phyloP scores from a whole-genome alignment of 2,888 invertebrate genomes.

The Xanthostigma xanthostigma region DNA sequence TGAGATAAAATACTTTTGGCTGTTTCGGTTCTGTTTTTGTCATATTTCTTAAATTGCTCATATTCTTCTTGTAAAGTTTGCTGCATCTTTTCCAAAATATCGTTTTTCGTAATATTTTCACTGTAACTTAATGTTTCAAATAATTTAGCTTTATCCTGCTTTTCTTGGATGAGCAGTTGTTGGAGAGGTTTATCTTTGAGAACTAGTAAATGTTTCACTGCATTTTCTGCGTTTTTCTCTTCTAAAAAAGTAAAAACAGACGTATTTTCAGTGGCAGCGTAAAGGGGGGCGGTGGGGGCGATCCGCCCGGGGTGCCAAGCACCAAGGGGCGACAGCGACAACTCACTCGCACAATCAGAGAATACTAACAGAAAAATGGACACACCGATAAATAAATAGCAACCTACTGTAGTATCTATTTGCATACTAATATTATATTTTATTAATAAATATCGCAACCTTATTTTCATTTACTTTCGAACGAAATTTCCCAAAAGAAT shows the following conservation, averaged over 20 bases:
- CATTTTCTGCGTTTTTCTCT: constrained; percentile 48
- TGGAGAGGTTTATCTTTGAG: constrained; percentile 44
- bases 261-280: too few relatives aligned
- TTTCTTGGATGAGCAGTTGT: constrained; percentile 50
- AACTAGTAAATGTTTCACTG: constrained; percentile 48
- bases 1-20: constrained; percentile 48
- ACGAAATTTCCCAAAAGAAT: too few relatives aligned
- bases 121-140: constrained; percentile 42
- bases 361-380: too few relatives aligned
- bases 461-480: too few relatives aligned
- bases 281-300: too few relatives aligned
- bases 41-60: constrained; percentile 44
- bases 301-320: too few relatives aligned
- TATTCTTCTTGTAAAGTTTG: constrained; percentile 51
- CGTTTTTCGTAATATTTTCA: constrained; percentile 44
- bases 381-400: too few relatives aligned
- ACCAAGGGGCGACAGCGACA: too few relatives aligned
- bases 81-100: constrained; percentile 58
- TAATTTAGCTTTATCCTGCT: constrained; percentile 47
- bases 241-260: constrained; percentile 24
- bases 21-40: constrained; percentile 35
- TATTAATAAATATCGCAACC: too few relatives aligned
- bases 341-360: too few relatives aligned
- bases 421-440: too few relatives aligned
- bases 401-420: too few relatives aligned